Evolutionary conservation across 2,888 invertebrate genomes (phyloP).

Genomic region (Pseudolycoriella hygida): DNA sequence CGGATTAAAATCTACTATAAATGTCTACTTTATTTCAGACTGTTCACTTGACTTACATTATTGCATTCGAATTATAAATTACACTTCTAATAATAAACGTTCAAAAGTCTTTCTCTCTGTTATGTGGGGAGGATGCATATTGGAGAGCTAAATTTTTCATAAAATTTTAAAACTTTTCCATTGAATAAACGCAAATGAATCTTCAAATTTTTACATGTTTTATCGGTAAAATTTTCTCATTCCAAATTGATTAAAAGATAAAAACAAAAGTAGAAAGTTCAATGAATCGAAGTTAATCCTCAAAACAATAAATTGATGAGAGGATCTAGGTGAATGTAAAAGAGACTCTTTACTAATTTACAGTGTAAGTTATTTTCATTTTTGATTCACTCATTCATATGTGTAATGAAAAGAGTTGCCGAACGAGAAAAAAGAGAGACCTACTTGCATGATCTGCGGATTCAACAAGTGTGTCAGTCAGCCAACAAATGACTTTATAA

Average conservation of each 20-base stretch:
- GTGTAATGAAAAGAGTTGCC: slow-evolving; percentile 4
- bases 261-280: too few species aligned
- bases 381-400: not conserved
- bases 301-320: too few species aligned
- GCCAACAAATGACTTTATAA: slow-evolving; percentile 8
- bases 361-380: not conserved
- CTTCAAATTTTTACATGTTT: too few species aligned
- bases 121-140: not conserved
- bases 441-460: slow-evolving; percentile 15
- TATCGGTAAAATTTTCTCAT: too few species aligned
- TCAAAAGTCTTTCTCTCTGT: not conserved
- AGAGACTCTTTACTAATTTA: not conserved
- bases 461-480: slow-evolving; percentile 17
- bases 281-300: too few species aligned
- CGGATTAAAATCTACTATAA: slow-evolving; percentile 12
- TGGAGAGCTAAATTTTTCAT: too few species aligned
- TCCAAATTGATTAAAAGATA: not conserved
- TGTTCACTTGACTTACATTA: slow-evolving; percentile 10
- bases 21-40: slow-evolving; percentile 9
- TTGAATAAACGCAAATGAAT: too few species aligned
- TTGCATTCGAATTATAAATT: slow-evolving; percentile 3
- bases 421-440: slow-evolving; percentile 12
- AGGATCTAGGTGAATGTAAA: not conserved
- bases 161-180: too few species aligned
- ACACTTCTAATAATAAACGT: not conserved